Base-by-base conservation (phyloP, 2,797 vertebrate species). In the Phoxinus dragarum region DNA sequence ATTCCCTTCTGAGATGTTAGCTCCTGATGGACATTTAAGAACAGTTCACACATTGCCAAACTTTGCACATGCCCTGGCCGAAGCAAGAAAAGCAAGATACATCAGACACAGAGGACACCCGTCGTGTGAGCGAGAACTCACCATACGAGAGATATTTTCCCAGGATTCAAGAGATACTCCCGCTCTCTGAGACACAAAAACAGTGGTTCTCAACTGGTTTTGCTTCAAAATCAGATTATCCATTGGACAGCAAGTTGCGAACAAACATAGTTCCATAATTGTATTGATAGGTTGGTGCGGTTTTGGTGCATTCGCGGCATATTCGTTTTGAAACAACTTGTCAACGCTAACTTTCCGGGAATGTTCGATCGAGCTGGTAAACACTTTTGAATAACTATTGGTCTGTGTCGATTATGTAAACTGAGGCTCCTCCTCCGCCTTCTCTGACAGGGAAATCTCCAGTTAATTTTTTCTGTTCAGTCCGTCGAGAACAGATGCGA, bases 61-160 rank as follows among this genome's bases (percentile, higher is more conserved):
- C 78, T 93, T 93, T 84, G 78, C 78, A 9, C 91, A 94, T 56
- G 82, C 94, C 38, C 89, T 94, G 67, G 88, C 82, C 0, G 92
- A 93, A 84, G 95, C 90, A 52, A 90, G 88, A 69, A 92, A 94
- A 3, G 94, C 94, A 34, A 93, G 92, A 69, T 95, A 95, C 89
- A 92, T 95, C 83, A 88, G 93, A n/a, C 93, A 95, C 74, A 88
- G 92, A 27, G 89, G 86, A 4, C 91, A 88, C 38, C 89, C 92
- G 0, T 87, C 90, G 67, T 91, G 91, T 4, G 94, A 93, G 90
- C 91, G 84, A 75, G 80, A 93, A 68, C 88, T 95, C 34, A 90
- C 89, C 49, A 71, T 90, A 0, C 42, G 83, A 12, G 92, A 93
- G 16, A 87, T 92, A 71, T 94, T 91, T 82, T 34, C 86, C 56